These are phyloP conservation scores for Tragelaphus scriptus DNA, from an alignment of 2,113 vertebrate species.

Conservation along the genomic window DNA sequence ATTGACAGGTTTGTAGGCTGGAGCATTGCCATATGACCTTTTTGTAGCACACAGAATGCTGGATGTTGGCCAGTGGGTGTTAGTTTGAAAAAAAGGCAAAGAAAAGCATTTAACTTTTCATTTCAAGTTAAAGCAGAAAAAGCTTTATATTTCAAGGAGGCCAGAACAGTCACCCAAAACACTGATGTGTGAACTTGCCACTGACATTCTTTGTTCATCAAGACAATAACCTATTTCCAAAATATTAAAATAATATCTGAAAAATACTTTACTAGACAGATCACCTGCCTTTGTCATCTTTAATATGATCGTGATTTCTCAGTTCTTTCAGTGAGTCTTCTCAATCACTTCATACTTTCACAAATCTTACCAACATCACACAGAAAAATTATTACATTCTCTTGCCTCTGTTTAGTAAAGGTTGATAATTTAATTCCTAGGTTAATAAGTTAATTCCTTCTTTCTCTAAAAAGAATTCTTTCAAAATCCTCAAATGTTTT, in stretches of 20 bases:
- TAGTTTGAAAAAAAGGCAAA: neutral
- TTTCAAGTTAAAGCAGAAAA: neutral
- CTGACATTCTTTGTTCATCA: neutral
- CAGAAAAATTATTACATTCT: neutral
- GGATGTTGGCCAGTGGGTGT: neutral
- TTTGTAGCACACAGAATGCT: neutral
- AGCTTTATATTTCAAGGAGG: neutral
- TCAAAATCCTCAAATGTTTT: neutral
- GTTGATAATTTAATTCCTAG: constrained; percentile 1
- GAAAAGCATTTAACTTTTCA: neutral
- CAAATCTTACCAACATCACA: neutral
- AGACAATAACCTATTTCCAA: neutral
- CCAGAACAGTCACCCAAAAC: neutral
- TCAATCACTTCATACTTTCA: neutral
- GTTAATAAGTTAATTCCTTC: neutral
- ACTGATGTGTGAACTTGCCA: neutral
- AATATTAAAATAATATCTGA: neutral
- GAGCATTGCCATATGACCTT: neutral
- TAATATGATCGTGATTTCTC: neutral
- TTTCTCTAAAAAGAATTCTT: constrained; percentile 26
- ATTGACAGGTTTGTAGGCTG: neutral
- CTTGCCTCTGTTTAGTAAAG: neutral
- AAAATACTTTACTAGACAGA: neutral
- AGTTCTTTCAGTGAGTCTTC: neutral
- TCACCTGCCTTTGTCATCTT: neutral